A percentile compares a stretch with the other conserved stretches of the same genome.
These are phyloP conservation scores for Cyprichromis sp. DNA, from an alignment of 2,113 vertebrate species.

Conservation along the genomic window DNA sequence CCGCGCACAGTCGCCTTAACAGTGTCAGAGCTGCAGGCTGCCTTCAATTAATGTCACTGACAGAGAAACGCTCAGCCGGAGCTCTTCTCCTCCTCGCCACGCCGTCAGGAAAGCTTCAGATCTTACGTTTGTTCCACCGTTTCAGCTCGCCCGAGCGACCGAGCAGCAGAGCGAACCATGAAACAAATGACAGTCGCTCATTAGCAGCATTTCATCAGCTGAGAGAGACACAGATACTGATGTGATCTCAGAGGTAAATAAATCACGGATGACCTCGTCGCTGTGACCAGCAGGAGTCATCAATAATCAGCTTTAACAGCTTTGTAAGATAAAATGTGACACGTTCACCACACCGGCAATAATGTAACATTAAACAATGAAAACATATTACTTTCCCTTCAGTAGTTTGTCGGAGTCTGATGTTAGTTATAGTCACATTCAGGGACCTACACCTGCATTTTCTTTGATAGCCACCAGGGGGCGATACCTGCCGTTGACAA, in stretches of 20 bases:
- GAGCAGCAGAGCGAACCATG: not conserved
- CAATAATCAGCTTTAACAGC: not conserved
- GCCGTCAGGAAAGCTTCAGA: accelerated
- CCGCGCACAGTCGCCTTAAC: not conserved
- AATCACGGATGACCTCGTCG: accelerated
- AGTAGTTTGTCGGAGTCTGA: not conserved
- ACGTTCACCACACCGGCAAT: not conserved
- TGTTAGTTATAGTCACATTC: not conserved
- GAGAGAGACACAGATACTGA: not conserved
- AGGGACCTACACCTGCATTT: not conserved
- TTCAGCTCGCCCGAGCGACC: not conserved
- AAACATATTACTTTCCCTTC: not conserved
- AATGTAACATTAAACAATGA: not conserved
- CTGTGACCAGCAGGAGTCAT: not conserved
- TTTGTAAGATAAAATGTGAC: not conserved
- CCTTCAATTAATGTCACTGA: not conserved
- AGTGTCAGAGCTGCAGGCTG: not conserved
- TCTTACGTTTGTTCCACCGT: not conserved
- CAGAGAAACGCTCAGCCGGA: not conserved
- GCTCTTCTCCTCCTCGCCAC: not conserved
- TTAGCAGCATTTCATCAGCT: not conserved
- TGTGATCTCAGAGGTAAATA: not conserved
- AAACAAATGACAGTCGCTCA: not conserved
- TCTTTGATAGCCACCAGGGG: not conserved
- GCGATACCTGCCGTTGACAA: accelerated